phyloP scores from a whole-genome alignment of 2,888 invertebrate genomes.

The Lithosia quadra region DNA sequence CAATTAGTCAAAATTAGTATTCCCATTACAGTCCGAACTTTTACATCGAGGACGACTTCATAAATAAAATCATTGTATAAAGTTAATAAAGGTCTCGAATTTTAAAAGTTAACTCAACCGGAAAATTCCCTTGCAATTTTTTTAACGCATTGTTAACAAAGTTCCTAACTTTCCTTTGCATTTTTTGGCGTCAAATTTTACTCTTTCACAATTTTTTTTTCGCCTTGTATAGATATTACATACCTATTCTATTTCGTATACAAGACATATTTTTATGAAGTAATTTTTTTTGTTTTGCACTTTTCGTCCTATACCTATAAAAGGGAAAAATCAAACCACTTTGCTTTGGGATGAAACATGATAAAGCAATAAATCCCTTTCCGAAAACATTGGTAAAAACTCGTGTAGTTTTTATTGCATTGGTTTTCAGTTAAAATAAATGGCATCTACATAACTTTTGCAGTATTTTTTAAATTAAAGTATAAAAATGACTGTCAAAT shows the following conservation, averaged over 20 bases:
- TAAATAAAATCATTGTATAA: conserved; percentile 33
- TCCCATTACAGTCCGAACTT: background rate
- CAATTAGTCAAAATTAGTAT: background rate
- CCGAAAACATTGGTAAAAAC: background rate
- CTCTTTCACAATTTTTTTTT: conserved; percentile 22
- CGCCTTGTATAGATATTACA: conserved; percentile 1
- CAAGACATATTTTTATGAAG: background rate
- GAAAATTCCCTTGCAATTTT: conserved; percentile 25
- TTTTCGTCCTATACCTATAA: no score
- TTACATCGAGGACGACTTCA: conserved; percentile 12
- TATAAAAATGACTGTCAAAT: background rate
- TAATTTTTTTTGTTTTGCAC: background rate
- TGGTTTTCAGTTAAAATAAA: background rate
- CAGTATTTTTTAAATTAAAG: background rate
- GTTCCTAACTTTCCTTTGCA: no score
- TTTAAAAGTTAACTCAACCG: conserved; percentile 31
- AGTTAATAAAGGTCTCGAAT: conserved; percentile 27
- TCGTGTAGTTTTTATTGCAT: background rate
- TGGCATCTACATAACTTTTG: background rate
- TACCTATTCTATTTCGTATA: background rate
- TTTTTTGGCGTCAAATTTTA: conserved; percentile 30
- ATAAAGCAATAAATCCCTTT: background rate
- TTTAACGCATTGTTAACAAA: no score
- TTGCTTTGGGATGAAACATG: background rate
- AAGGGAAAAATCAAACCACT: background rate